A percentile compares a stretch with the other conserved stretches of the same genome.
Evolutionary conservation across 2,888 invertebrate species (phyloP).

Genomic region (Tromatobia lineatoria): DNA sequence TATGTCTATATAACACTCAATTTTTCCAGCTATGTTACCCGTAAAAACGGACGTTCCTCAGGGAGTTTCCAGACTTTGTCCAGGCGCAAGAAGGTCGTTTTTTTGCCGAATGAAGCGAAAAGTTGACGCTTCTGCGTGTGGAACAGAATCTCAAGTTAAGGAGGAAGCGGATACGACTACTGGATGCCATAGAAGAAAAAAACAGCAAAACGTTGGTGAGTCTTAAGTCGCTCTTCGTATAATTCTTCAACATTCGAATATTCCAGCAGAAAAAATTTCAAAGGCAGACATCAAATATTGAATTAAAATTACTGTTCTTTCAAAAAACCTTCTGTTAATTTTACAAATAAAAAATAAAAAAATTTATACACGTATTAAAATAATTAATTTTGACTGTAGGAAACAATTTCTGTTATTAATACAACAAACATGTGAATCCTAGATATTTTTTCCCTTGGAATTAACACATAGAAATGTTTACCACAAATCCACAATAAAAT

Average conservation of each 20-base stretch:
- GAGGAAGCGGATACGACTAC: conserved; percentile 90
- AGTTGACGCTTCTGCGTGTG: conserved; percentile 79
- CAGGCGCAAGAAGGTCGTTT: conserved; percentile 96
- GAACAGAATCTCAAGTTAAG: conserved; percentile 87
- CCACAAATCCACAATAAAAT: too few species aligned
- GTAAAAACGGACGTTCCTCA: conserved; percentile 94
- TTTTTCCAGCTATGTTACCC: conserved; percentile 93
- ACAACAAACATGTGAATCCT: too few species aligned
- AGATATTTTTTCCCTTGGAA: too few species aligned
- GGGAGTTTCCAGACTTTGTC: conserved; percentile 92
- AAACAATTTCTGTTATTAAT: too few species aligned
- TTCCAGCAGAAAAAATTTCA: background rate
- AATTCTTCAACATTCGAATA: background rate
- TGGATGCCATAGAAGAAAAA: conserved; percentile 90
- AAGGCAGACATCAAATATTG: too few species aligned
- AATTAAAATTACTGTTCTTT: too few species aligned
- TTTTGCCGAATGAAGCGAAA: conserved; percentile 97
- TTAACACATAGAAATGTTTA: too few species aligned
- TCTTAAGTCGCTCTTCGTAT: background rate
- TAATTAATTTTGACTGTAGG: too few species aligned
- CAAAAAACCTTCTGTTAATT: too few species aligned
- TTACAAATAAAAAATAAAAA: too few species aligned
- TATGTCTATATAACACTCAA: background rate
- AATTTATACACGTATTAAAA: too few species aligned
- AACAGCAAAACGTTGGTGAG: conserved; percentile 87